These are phyloP conservation scores for Dysidea cf. avara DNA, from an alignment of 37 sponge, comb jelly and placozoan species.

Conservation along the genomic window DNA sequence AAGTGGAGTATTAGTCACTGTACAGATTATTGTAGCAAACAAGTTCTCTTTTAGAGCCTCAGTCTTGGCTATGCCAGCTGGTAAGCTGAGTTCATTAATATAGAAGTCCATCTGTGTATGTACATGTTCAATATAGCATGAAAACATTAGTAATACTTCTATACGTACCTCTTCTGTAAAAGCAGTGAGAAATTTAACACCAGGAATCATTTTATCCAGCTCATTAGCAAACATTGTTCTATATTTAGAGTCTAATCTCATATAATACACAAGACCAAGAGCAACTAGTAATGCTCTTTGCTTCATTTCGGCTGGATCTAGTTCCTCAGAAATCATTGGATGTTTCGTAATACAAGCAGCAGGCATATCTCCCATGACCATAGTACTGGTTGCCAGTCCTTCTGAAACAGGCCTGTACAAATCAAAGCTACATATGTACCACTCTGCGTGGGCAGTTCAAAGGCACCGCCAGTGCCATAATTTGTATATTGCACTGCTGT, in stretches of 20 bases:
- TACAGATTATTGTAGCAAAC: no score
- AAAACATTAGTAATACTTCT: conserved; percentile 8
- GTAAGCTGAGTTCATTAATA: conserved; percentile 54
- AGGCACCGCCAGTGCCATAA: no score
- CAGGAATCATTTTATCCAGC: conserved; percentile 16
- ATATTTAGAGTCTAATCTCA: conserved; percentile 64
- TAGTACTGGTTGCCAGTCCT: not conserved
- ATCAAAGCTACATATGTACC: no score
- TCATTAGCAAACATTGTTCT: conserved; percentile 30
- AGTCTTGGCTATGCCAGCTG: conserved; percentile 84
- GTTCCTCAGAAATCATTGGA: not conserved
- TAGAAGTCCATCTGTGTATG: conserved; percentile 64
- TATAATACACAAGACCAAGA: conserved; percentile 79
- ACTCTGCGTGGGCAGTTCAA: no score
- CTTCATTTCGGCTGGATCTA: no score
- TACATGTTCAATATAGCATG: conserved; percentile 5
- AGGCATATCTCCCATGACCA: not conserved
- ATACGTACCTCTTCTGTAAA: conserved; percentile 43
- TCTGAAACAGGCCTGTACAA: not conserved
- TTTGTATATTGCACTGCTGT: no score
- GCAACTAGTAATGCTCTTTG: conserved; percentile 66
- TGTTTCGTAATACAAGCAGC: not conserved
- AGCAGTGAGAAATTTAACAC: conserved; percentile 9
- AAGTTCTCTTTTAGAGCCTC: no score
- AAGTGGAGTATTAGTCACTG: no score